Percentiles rank a stretch among this genome's conserved stretches.
phyloP scores from a whole-genome alignment of 2,113 vertebrate species.

The Sorex araneus region DNA sequence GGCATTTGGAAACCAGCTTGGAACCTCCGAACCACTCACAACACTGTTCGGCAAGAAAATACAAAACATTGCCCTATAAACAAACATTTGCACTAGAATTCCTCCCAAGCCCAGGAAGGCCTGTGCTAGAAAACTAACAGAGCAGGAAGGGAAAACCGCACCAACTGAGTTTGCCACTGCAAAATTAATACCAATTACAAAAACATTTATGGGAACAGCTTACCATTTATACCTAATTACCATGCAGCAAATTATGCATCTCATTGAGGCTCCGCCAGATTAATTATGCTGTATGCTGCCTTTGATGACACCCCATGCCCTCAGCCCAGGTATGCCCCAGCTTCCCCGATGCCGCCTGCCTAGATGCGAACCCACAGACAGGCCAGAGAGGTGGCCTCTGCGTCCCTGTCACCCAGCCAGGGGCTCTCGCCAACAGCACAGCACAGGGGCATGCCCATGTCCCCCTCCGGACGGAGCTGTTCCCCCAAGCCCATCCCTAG shows the following conservation, averaged over 20 bases:
- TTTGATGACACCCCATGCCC: conserved; percentile 51
- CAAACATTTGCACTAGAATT: conserved; percentile 75
- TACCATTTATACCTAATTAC: conserved; percentile 80
- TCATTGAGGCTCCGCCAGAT: conserved; percentile 68
- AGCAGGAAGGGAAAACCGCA: conserved; percentile 67
- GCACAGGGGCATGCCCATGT: neutral
- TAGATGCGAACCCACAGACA: neutral
- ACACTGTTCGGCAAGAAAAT: conserved; percentile 76
- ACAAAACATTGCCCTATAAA: conserved; percentile 76
- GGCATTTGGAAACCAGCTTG: conserved; percentile 81
- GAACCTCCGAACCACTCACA: conserved; percentile 73
- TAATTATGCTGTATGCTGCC: conserved; percentile 60
- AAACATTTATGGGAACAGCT: conserved; percentile 80
- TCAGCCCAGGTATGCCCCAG: neutral
- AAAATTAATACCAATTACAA: conserved; percentile 84
- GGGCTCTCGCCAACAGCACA: neutral
- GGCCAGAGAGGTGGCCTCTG: neutral
- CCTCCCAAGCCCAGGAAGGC: conserved; percentile 73
- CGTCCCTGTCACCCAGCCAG: neutral
- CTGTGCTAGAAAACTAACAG: conserved; percentile 73
- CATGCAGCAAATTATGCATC: conserved; percentile 73
- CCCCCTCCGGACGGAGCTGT: neutral
- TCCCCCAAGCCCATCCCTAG: neutral
- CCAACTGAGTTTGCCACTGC: conserved; percentile 74
- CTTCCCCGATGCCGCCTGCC: neutral